Conservation (phyloP, 2,113 vertebrate genomes). For the Festucalex cinctus region DNA sequence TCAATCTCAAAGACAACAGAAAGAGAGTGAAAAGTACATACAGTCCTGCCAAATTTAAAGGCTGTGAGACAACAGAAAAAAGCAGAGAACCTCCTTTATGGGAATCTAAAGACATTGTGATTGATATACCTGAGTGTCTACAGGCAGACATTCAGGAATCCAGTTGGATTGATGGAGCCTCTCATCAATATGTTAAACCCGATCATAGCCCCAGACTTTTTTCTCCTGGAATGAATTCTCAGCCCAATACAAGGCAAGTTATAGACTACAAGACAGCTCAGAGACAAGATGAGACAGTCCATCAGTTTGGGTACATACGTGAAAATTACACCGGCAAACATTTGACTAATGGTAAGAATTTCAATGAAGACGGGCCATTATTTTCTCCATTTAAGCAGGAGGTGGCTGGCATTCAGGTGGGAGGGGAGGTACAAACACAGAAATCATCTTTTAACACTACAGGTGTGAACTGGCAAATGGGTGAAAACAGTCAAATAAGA, state of each 20-base stretch:
- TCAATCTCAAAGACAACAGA: conserved; percentile 92
- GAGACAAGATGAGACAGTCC: conserved; percentile 35
- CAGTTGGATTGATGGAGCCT: conserved; percentile 11
- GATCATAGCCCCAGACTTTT: conserved; percentile 28
- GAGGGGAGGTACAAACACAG: conserved; percentile 15
- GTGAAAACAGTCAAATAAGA: conserved; percentile 40
- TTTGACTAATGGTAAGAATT: conserved; percentile 55
- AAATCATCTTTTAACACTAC: conserved; percentile 24
- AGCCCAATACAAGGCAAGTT: conserved; percentile 32
- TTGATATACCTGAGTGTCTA: conserved; percentile 55
- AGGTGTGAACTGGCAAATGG: conserved; percentile 31
- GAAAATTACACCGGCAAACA: conserved; percentile 40
- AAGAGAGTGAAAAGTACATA: conserved; percentile 90
- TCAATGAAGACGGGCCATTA: conserved; percentile 38
- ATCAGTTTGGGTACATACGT: conserved; percentile 45
- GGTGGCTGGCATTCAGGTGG: conserved; percentile 20
- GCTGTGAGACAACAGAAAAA: conserved; percentile 67
- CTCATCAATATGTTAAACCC: conserved; percentile 33
- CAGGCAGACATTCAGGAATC: conserved; percentile 34
- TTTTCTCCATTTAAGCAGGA: conserved; percentile 41
- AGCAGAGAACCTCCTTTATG: conserved; percentile 53
- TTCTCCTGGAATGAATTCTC: conserved; percentile 22
- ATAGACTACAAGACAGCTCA: conserved; percentile 53
- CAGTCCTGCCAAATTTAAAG: conserved; percentile 76
- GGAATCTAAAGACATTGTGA: conserved; percentile 62